These are phyloP conservation scores for Acheta domesticus DNA, from an alignment of 2,888 invertebrate genomes.

Conservation along the genomic window DNA sequence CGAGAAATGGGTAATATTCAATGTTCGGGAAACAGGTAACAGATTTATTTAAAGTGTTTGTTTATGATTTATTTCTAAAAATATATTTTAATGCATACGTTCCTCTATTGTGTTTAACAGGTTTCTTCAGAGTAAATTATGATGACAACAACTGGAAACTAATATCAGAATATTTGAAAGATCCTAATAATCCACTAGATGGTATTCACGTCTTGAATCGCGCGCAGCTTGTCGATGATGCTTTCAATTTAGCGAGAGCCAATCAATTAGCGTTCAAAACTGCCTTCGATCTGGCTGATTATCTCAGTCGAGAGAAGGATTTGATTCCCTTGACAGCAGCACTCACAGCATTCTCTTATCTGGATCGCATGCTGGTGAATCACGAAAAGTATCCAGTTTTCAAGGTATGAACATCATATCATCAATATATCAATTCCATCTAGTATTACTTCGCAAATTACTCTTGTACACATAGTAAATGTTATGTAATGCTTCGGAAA, in stretches of 20 bases:
- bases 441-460: no score
- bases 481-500: no score
- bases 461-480: no score
- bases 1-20: neutral
- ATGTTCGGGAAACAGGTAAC: neutral
- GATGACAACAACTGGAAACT: neutral
- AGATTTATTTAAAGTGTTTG: neutral
- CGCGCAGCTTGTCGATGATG: neutral
- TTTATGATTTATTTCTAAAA: neutral
- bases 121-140: neutral
- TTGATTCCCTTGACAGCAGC: neutral
- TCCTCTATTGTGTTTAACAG: neutral
- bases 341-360: slow-evolving; percentile 41
- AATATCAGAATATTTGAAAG: neutral
- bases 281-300: neutral
- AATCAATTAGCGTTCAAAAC: neutral
- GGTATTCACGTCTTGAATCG: neutral
- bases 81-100: neutral
- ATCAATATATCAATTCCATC: no score
- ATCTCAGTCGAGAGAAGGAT: neutral
- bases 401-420: neutral
- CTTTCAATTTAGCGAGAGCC: neutral
- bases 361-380: slow-evolving; percentile 45
- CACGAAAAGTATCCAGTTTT: slow-evolving; percentile 50
- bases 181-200: neutral